Evolutionary conservation across 2,797 vertebrate species (phyloP), one percentile per base, ranked within the genome.

Genomic region (Artibeus jamaicensis): DNA sequence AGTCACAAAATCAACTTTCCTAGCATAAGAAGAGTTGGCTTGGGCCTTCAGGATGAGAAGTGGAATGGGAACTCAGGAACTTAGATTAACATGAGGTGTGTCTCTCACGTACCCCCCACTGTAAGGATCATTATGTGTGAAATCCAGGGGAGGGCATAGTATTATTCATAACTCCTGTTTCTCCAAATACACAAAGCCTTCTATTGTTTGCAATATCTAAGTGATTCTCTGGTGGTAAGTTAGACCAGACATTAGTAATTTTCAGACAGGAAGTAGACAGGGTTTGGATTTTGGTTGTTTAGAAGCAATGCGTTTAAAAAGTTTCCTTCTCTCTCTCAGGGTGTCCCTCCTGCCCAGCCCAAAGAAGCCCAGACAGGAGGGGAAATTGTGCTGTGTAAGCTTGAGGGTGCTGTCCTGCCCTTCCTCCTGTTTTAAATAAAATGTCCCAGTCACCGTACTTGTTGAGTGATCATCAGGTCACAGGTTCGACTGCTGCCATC

Each of bases 81-180:
- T 82, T 32, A 32, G 11, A 46, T 83, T 74, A 82, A 57, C 46
- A 29, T 67, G 44, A 95, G 83, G 78, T 86, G 22, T 94, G 82
- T 83, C 74, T 92, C 55, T 93, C 59, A 44, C n/a, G 48, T 53
- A 39, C 86, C 55, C 24, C 39, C 65, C 9, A 32, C n/a, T 74
- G 68, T 86, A 73, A 83, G 78, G 88, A 44, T 95, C 93, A 94
- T 87, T 91, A 71, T 8, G 32, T 82, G 55, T 87, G 19, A 89
- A 74, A 86, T 94, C 70, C 83, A 95, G 32, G n/a, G 53, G 34
- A 92, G 79, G 62, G 44, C 62, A 46, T 3, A 9, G 26, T 77
- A 71, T 96, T 87, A 94, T 71, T 97, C 97, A 92, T 77, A 87
- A 79, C 83, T 96, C 83, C 92, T 95, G 76, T 93, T 96, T 92